Percentiles rank a stretch among this genome's conserved stretches.
phyloP scores from a whole-genome alignment of 2,113 vertebrate species.

The Salvelinus sp. region DNA sequence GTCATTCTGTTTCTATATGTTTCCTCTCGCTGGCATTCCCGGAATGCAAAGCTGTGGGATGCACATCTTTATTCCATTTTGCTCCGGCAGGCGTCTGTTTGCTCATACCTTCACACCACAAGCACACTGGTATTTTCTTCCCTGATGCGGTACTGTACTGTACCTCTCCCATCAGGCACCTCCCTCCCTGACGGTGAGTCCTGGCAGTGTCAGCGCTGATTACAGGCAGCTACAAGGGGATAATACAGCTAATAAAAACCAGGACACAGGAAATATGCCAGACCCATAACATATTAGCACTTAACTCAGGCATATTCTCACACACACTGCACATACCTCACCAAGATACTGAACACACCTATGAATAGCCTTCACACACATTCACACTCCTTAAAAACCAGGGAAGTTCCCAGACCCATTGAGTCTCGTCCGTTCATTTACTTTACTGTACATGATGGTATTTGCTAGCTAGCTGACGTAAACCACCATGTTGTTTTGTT shows the following conservation, averaged over 20 bases:
- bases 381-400: slow-evolving; percentile 23
- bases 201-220: slow-evolving; percentile 35
- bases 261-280: slow-evolving; percentile 56
- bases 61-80: not conserved
- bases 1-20: not conserved
- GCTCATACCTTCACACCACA: slow-evolving; percentile 5
- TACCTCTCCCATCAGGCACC: slow-evolving; percentile 2
- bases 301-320: slow-evolving; percentile 22
- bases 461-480: slow-evolving; percentile 32
- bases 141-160: not conserved
- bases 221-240: slow-evolving; percentile 47
- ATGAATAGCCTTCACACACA: not conserved
- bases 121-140: slow-evolving; percentile 7
- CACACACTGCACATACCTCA: not conserved
- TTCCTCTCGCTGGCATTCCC: not conserved
- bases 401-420: slow-evolving; percentile 26
- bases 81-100: not conserved
- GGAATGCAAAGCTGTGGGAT: not conserved
- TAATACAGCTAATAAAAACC: slow-evolving; percentile 51
- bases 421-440: slow-evolving; percentile 18
- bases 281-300: slow-evolving; percentile 45
- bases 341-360: slow-evolving; percentile 10
- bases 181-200: slow-evolving; percentile 30
- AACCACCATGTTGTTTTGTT: slow-evolving; percentile 58
- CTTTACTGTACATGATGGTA: slow-evolving; percentile 15